Conservation (phyloP, 2,888 invertebrate genomes). For the Scotopteryx bipunctaria region DNA sequence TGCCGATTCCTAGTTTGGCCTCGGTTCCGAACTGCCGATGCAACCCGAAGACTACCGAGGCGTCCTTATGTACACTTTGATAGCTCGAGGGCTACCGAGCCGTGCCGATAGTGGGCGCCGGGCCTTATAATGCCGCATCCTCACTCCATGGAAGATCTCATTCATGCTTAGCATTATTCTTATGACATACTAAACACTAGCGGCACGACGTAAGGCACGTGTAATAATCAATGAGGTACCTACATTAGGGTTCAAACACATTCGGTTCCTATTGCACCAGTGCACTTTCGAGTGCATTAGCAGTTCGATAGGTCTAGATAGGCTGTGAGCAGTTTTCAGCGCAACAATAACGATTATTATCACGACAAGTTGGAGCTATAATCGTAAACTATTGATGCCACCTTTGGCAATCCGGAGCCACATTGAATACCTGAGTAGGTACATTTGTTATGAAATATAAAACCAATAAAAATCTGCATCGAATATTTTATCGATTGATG, state of each 20-base stretch:
- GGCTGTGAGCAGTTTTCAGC: conserved; percentile 27
- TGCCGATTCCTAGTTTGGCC: too few relatives aligned
- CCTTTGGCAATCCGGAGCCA: conserved; percentile 53
- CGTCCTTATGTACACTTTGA: too few relatives aligned
- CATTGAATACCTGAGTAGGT: conserved; percentile 59
- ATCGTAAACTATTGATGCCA: conserved; percentile 51
- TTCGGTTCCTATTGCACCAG: conserved; percentile 16
- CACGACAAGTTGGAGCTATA: conserved; percentile 43
- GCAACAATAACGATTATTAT: conserved; percentile 28
- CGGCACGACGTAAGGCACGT: conserved; percentile 6
- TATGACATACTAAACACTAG: conserved; percentile 23
- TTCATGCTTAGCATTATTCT: conserved; percentile 23
- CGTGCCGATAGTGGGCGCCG: not conserved
- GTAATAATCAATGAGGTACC: not conserved
- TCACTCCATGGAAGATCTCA: conserved; percentile 12
- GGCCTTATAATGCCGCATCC: not conserved
- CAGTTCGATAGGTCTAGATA: conserved; percentile 14
- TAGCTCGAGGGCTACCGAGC: too few relatives aligned
- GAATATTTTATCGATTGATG: conserved; percentile 39
- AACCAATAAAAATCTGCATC: conserved; percentile 41
- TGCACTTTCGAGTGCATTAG: conserved; percentile 25
- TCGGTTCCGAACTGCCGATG: too few relatives aligned
- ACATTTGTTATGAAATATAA: conserved; percentile 47
- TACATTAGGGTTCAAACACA: conserved; percentile 19
- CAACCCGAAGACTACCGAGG: too few relatives aligned